Conservation (phyloP, 2,888 invertebrate genomes). For the Stenoptilia bipunctidactyla region DNA sequence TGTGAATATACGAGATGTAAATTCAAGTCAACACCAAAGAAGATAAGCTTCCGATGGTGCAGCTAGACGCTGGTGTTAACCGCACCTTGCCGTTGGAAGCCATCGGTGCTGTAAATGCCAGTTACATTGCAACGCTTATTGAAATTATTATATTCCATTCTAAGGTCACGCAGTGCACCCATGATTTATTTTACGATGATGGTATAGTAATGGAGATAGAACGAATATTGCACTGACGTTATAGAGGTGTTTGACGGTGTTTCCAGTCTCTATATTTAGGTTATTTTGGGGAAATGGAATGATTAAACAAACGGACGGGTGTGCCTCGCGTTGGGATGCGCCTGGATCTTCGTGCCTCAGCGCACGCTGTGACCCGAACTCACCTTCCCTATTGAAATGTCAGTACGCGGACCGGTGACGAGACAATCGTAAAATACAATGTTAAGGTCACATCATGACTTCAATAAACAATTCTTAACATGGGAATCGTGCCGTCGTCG, state of each 20-base stretch:
- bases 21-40: slow-evolving; percentile 55
- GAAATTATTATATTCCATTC: slow-evolving; percentile 26
- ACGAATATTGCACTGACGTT: no score
- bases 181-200: slow-evolving; percentile 28
- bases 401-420: slow-evolving; percentile 61
- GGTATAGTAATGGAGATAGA: not conserved
- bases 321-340: slow-evolving; percentile 29
- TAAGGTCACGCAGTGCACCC: slow-evolving; percentile 25
- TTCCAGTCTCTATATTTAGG: not conserved
- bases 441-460: slow-evolving; percentile 70
- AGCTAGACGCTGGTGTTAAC: slow-evolving; percentile 9
- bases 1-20: slow-evolving; percentile 63
- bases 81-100: slow-evolving; percentile 19
- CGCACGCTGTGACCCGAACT: slow-evolving; percentile 59
- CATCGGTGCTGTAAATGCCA: slow-evolving; percentile 29
- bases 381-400: slow-evolving; percentile 69
- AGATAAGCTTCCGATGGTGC: slow-evolving; percentile 44
- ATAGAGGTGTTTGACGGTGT: no score
- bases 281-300: not conserved
- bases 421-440: slow-evolving; percentile 69
- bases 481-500: slow-evolving; percentile 60
- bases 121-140: slow-evolving; percentile 33
- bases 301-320: slow-evolving; percentile 7
- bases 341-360: slow-evolving; percentile 44
- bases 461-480: slow-evolving; percentile 67